Evolutionary conservation across 1,140 invertebrate species (phyloP).

Genomic region (Saccostrea cuccullata): DNA sequence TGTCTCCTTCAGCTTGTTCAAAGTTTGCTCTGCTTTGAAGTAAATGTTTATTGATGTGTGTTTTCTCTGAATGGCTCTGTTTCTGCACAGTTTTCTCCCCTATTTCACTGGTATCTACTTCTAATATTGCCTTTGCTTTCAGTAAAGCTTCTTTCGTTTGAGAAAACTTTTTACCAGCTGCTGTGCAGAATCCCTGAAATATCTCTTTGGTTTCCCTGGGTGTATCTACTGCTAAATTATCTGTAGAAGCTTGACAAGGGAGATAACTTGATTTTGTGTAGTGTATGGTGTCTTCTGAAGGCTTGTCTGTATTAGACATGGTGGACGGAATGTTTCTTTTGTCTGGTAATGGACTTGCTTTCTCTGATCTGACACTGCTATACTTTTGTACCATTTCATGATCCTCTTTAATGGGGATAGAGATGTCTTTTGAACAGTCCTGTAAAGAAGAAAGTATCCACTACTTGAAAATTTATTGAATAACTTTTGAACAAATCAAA

Average conservation of each 20-base stretch:
- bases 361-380: neutral
- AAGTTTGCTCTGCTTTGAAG: neutral
- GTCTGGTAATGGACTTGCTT: neutral
- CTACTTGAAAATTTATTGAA: no score
- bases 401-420: neutral
- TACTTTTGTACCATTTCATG: neutral
- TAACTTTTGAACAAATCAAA: no score
- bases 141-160: constrained; percentile 38
- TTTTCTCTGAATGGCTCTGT: neutral
- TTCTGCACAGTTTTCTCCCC: neutral
- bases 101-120: neutral
- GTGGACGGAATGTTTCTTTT: neutral
- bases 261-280: neutral
- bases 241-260: neutral
- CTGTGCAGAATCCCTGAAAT: constrained; percentile 55
- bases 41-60: neutral
- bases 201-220: neutral
- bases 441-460: neutral
- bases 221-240: neutral
- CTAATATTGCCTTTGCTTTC: constrained; percentile 32
- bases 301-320: neutral
- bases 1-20: neutral
- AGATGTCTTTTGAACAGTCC: neutral
- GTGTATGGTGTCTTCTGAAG: neutral
- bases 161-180: constrained; percentile 46